Percentiles rank a stretch among this genome's conserved stretches.
Conservation (phyloP, 2,888 invertebrate genomes). For the Cataglyphis livida region DNA sequence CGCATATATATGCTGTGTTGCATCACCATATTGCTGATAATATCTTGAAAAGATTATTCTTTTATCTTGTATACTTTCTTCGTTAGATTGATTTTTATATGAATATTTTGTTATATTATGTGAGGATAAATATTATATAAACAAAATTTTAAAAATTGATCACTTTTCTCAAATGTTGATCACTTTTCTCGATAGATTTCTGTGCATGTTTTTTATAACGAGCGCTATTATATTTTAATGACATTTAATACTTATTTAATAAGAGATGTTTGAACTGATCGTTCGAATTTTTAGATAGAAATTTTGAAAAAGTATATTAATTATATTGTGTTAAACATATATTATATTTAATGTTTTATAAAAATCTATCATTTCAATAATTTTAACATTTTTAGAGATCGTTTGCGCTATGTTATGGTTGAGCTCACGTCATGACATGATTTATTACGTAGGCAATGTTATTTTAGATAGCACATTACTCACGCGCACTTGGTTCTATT, state of each 20-base stretch:
- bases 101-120: neutral
- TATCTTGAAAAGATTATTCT: neutral
- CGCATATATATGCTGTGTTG: neutral
- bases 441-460: conserved; percentile 28
- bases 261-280: neutral
- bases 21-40: conserved; percentile 3
- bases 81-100: neutral
- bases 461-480: conserved; percentile 10
- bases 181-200: neutral
- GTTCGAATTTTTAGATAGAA: neutral
- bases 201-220: neutral
- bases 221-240: neutral
- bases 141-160: neutral
- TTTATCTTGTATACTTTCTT: neutral
- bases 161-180: neutral
- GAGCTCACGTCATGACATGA: neutral
- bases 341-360: neutral
- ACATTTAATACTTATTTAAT: neutral
- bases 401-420: neutral
- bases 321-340: too few species aligned
- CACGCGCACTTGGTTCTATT: conserved; percentile 4
- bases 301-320: neutral
- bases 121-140: neutral
- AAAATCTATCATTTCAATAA: neutral
- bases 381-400: neutral